These are phyloP conservation scores for Meloidogyne hapla DNA, from an alignment of 1,140 invertebrate species.

Conservation along the genomic window DNA sequence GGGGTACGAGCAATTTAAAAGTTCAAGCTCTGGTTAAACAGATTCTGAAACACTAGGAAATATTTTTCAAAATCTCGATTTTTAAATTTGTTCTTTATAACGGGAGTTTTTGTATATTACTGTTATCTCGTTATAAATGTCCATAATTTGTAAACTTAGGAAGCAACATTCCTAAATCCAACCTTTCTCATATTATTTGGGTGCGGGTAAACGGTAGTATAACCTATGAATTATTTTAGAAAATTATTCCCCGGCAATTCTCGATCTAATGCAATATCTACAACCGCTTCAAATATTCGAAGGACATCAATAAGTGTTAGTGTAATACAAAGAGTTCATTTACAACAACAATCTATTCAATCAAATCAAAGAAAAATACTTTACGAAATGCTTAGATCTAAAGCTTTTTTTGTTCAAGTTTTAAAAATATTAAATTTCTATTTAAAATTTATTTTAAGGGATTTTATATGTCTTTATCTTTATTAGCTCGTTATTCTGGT, in stretches of 20 bases:
- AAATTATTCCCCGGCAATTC: slow-evolving; percentile 1
- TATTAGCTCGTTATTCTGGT: background rate
- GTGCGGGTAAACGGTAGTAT: too few species aligned
- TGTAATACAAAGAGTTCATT: background rate
- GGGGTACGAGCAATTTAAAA: too few species aligned
- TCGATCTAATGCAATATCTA: background rate
- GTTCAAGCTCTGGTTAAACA: too few species aligned
- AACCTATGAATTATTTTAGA: too few species aligned
- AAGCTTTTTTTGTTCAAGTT: slow-evolving; percentile 1
- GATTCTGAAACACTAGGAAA: too few species aligned
- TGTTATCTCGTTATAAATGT: too few species aligned
- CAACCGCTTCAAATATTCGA: background rate
- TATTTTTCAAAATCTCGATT: too few species aligned
- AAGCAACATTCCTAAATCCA: too few species aligned
- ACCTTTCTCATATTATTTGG: too few species aligned
- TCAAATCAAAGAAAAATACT: background rate
- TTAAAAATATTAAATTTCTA: background rate
- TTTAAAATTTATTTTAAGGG: background rate
- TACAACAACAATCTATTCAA: background rate
- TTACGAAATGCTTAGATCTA: background rate
- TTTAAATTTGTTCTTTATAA: too few species aligned
- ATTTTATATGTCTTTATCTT: background rate
- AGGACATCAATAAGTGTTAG: slow-evolving; percentile 5
- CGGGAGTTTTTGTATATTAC: too few species aligned
- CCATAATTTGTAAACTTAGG: too few species aligned